phyloP scores from a whole-genome alignment of 37 sponge, comb jelly and placozoan species.

The Trichoplax adhaerens region DNA sequence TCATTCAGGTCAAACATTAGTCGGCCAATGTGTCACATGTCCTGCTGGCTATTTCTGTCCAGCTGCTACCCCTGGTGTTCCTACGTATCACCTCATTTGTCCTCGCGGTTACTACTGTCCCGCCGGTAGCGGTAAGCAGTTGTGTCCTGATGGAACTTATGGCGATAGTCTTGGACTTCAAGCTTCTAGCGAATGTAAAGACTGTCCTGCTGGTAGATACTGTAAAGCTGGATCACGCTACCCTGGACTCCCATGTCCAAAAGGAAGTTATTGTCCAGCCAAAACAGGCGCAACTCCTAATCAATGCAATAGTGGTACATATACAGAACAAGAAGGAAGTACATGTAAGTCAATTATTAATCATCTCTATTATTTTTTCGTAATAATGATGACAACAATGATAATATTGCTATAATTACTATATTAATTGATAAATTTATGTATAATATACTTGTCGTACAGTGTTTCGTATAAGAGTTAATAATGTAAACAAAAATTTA shows the following conservation, averaged over 20 bases:
- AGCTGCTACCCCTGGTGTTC: not conserved
- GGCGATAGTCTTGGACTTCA: conserved; percentile 5
- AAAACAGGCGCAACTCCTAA: conserved; percentile 5
- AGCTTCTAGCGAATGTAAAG: conserved; percentile 8
- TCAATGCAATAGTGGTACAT: conserved; percentile 15
- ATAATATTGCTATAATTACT: too few relatives aligned
- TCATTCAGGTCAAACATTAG: not conserved
- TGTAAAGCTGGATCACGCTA: too few relatives aligned
- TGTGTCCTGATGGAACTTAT: conserved; percentile 27
- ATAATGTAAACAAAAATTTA: too few relatives aligned
- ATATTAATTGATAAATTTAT: too few relatives aligned
- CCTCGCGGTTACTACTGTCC: conserved; percentile 23
- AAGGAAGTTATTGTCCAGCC: conserved; percentile 20
- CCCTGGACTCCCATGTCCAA: conserved; percentile 5
- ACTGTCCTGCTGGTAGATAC: conserved; percentile 22
- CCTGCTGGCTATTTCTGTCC: too few relatives aligned
- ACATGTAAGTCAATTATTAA: too few relatives aligned
- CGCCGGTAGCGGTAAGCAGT: not conserved
- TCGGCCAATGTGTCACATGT: not conserved
- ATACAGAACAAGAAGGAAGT: conserved; percentile 1
- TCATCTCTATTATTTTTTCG: too few relatives aligned
- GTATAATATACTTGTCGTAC: too few relatives aligned
- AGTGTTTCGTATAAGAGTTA: too few relatives aligned
- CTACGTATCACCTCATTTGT: not conserved
- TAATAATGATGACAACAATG: too few relatives aligned